Base-by-base conservation (phyloP, 2,888 invertebrate genomes). In the Cenopis cana region DNA sequence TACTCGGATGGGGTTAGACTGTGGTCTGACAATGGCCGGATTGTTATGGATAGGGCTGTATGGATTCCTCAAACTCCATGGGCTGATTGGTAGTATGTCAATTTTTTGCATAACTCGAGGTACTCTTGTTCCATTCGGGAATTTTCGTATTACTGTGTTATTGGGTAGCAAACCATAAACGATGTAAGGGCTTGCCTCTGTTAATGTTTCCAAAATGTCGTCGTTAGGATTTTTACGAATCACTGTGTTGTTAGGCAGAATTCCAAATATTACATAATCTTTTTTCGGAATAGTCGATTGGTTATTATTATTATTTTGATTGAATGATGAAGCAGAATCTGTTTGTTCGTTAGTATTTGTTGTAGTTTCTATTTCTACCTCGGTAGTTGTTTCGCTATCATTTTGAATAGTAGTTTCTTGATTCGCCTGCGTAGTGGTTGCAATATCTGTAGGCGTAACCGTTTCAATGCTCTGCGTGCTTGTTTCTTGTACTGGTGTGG, bases 121-220 rank as follows among this genome's bases (percentile, higher is more conserved):
- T 88, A 96, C 95, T 89, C 95, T 92, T 85, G 96, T 96, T 87
- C 97, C 97, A 83, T 97, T 97, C 76, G 96, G 96, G 86, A 95
- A 97, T 92, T 96, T 96, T 91, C 96, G 95, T 85, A 97, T 95
- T 87, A 96, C 93, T 86, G 95, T 96, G 90, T 96, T 96, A 93
- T 96, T 96, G 78, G 96, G 96, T 87, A 95, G 95, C 82, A 96
- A 94, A 85, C 96, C 96, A 82, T 96, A 96, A 85, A 96, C 95
- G 80, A 96, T 95, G 87, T 95, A 96, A 76, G 96, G 96, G 84
- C 95, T 95, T 81, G 95, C 94, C 84, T 95, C 95, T 90, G 95
- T 95, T 88, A 95, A 93, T 82, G 95, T 91, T 85, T 95, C 95
- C 88, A 95, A 94, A 81, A 94, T 85, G 86, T 95, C 95, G 80